Conservation (phyloP, 92 coral and sea anemone genomes). For the Porites divaricata region DNA sequence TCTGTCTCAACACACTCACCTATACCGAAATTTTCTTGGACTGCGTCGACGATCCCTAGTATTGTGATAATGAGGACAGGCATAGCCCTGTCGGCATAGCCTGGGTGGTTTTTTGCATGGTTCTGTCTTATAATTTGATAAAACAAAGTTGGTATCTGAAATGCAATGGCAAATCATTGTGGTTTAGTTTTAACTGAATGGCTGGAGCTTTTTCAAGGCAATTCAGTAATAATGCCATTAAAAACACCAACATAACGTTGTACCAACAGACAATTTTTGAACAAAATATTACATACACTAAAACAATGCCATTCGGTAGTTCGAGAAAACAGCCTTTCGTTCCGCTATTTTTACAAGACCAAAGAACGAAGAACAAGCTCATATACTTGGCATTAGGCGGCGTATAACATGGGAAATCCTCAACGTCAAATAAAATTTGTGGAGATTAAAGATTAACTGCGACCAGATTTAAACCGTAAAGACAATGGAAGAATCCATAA, state of each 20-base stretch:
- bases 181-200: background rate
- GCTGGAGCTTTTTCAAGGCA: background rate
- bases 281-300: background rate
- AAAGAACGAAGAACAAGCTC: background rate
- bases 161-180: background rate
- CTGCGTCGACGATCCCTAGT: constrained; percentile 97
- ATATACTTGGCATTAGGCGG: constrained; percentile 4
- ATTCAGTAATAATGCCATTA: background rate
- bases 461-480: constrained; percentile 57
- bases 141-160: constrained; percentile 93
- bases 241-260: constrained; percentile 16
- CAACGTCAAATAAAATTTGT: constrained; percentile 4
- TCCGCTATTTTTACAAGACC: background rate
- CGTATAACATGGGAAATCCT: constrained; percentile 10
- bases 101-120: constrained; percentile 99
- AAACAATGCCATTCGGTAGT: background rate
- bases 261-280: constrained; percentile 22
- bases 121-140: constrained; percentile 98
- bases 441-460: constrained; percentile 80
- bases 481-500: constrained; percentile 83
- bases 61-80: constrained; percentile 99
- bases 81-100: constrained; percentile 98
- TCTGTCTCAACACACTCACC: constrained; percentile 54
- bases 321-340: background rate
- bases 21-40: constrained; percentile 97